These are phyloP conservation scores for Sciurus vulgaris DNA, from an alignment of 2,797 vertebrate species.

Conservation along the genomic window DNA sequence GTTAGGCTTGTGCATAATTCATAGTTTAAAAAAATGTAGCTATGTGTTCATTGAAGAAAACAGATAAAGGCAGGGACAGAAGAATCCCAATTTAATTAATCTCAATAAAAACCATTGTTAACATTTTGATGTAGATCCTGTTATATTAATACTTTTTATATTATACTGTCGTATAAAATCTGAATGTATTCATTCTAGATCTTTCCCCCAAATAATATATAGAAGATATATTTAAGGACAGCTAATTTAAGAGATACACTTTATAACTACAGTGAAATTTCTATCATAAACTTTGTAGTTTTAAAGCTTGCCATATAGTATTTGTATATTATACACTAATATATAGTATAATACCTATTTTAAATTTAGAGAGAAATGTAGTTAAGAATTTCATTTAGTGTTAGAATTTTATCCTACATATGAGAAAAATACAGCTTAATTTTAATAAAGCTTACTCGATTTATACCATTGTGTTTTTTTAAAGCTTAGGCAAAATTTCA, in stretches of 20 bases:
- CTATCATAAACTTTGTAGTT: neutral
- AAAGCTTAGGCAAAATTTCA: slow-evolving; percentile 34
- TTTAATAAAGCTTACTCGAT: neutral
- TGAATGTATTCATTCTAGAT: neutral
- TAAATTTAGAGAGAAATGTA: slow-evolving; percentile 4
- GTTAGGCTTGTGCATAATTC: neutral
- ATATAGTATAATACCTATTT: neutral
- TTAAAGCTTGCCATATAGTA: neutral
- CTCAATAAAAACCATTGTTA: slow-evolving; percentile 7
- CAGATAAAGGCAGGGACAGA: neutral
- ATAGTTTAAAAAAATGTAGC: slow-evolving; percentile 3
- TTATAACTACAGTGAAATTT: neutral
- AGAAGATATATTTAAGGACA: slow-evolving; percentile 22
- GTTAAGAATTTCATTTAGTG: neutral
- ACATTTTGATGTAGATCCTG: neutral
- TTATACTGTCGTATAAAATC: neutral
- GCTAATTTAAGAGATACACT: neutral
- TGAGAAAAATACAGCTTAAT: neutral
- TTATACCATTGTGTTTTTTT: neutral
- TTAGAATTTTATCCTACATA: neutral
- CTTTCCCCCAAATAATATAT: neutral
- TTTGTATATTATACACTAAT: neutral
- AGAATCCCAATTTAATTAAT: neutral
- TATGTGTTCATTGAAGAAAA: slow-evolving; percentile 11
- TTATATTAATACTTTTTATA: neutral